phyloP scores from a whole-genome alignment of 2,113 vertebrate species.

The Chroicocephalus ridibundus region DNA sequence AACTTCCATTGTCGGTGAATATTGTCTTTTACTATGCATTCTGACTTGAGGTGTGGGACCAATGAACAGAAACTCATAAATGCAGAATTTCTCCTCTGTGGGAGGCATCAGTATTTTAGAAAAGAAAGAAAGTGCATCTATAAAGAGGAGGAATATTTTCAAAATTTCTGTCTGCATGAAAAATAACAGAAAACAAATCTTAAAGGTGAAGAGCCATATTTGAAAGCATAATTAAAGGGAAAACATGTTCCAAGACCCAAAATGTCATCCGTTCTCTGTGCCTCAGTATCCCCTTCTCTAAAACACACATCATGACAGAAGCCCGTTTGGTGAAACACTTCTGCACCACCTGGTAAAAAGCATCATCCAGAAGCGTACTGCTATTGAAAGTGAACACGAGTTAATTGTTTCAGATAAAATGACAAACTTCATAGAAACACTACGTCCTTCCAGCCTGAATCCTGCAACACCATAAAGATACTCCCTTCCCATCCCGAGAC shows the following conservation, averaged over 20 bases:
- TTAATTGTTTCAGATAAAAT: not conserved
- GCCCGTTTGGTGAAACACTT: not conserved
- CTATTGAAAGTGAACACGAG: not conserved
- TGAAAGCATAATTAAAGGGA: not conserved
- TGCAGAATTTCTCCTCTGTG: not conserved
- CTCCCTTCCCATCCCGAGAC: not conserved
- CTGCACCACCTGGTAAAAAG: not conserved
- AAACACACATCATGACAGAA: not conserved
- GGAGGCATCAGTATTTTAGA: not conserved
- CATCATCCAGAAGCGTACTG: not conserved
- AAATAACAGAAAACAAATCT: not conserved
- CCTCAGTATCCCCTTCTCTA: not conserved
- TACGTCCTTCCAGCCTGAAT: not conserved
- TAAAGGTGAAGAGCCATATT: not conserved
- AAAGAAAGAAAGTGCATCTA: not conserved
- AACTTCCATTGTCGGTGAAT: not conserved
- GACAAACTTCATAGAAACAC: not conserved
- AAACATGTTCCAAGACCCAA: not conserved
- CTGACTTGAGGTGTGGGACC: not conserved
- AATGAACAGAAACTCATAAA: not conserved
- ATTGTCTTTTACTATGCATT: not conserved
- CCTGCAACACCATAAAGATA: not conserved
- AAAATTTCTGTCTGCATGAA: not conserved
- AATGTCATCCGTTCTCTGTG: not conserved
- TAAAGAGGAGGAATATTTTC: not conserved